These are phyloP conservation scores for Paedocypris micromegethes DNA, from an alignment of 2,797 vertebrate genomes.

Conservation along the genomic window DNA sequence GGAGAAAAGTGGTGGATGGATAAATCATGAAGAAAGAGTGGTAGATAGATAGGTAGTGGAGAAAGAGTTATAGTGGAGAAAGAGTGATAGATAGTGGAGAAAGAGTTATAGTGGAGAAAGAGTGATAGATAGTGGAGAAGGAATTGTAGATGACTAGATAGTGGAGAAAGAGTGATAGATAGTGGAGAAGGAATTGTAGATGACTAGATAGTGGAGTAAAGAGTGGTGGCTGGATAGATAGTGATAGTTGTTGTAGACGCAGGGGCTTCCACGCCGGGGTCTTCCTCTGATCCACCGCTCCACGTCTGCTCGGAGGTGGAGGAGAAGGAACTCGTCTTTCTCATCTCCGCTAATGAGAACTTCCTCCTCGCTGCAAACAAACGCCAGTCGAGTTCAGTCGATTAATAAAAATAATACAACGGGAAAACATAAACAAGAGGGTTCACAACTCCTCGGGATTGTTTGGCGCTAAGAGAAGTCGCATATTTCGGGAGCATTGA, in stretches of 20 bases:
- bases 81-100: no score
- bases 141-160: no score
- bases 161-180: no score
- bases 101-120: no score
- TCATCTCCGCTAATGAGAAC: constrained; percentile 29
- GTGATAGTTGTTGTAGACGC: constrained; percentile 20
- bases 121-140: no score
- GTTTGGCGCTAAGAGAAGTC: constrained; percentile 3
- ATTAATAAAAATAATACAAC: constrained; percentile 34
- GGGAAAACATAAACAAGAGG: background rate
- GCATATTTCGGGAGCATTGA: background rate
- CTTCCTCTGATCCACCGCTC: constrained; percentile 31
- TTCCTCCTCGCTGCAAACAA: constrained; percentile 2
- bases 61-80: no score
- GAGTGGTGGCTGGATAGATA: background rate
- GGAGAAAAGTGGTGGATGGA: no score
- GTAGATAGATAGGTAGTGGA: no score
- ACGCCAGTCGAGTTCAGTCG: constrained; percentile 1
- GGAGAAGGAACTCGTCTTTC: constrained; percentile 6
- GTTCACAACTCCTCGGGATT: constrained; percentile 23
- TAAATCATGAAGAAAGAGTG: no score
- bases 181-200: no score
- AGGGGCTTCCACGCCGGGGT: background rate
- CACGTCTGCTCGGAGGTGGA: constrained; percentile 2
- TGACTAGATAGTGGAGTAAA: no score